Conservation (phyloP, 1,140 invertebrate species). For the Pantala flavescens region DNA sequence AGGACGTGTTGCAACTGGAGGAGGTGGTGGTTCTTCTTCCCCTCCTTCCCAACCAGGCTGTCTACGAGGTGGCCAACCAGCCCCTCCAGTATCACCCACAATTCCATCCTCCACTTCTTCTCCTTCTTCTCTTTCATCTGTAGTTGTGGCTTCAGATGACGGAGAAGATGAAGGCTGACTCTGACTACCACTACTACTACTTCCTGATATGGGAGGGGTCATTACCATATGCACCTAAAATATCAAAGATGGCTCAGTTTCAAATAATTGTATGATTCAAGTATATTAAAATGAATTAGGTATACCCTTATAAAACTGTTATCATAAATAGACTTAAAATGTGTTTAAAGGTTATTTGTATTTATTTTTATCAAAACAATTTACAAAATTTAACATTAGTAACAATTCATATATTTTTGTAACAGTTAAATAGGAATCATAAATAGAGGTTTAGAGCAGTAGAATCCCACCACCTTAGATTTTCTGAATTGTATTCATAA, state of each 20-base stretch:
- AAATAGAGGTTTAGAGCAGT: too few relatives aligned
- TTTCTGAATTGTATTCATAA: too few relatives aligned
- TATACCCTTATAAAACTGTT: too few relatives aligned
- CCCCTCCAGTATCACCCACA: not conserved
- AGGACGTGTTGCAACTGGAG: constrained; percentile 87
- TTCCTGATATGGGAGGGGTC: not conserved
- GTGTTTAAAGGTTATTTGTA: too few relatives aligned
- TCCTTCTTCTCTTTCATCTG: not conserved
- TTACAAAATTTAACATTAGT: too few relatives aligned
- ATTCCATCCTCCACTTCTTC: not conserved
- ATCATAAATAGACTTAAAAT: too few relatives aligned
- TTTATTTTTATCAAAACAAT: too few relatives aligned
- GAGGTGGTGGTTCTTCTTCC: constrained; percentile 66
- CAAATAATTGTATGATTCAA: too few relatives aligned
- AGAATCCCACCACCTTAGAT: too few relatives aligned
- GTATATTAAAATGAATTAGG: too few relatives aligned
- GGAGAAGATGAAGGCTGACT: not conserved
- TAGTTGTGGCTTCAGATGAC: not conserved
- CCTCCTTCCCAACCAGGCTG: constrained; percentile 46
- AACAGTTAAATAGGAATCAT: too few relatives aligned
- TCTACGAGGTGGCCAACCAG: not conserved
- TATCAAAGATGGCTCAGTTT: not conserved
- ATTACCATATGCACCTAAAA: not conserved
- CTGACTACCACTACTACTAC: not conserved
- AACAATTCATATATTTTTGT: too few relatives aligned